Evolutionary conservation across 2,888 invertebrate species (phyloP), one percentile per base, ranked within the genome.

Genomic region (Idaea biselata): DNA sequence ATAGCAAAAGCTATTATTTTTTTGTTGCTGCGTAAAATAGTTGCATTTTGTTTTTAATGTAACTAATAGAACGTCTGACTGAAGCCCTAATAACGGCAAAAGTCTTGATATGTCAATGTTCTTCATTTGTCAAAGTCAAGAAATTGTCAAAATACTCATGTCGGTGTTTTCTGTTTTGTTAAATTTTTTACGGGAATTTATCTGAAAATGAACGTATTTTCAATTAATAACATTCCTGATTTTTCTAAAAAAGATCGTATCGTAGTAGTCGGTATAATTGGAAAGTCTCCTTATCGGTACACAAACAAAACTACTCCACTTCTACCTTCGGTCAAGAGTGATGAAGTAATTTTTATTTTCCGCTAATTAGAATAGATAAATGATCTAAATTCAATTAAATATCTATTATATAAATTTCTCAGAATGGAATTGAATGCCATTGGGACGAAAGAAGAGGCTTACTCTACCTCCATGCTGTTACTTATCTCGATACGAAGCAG

Each of bases 181-280:
- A 17, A 17, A 18, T 56, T 56, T 56, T 6, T 6, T 5, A 8
- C 8, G 1, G n/a, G n/a, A n/a, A n/a, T n/a, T n/a, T n/a, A n/a
- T 31, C 60, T 6, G 59, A 83, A 70, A 68, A 90, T 91, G 87
- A 87, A 84, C 68, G 72, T 77, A 1, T 93, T 93, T 73, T 80
- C 83, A 3, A 81, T 92, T 68, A 78, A 72, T 6, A 84, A 91
- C 68, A 89, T 92, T 60, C 91, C 92, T 0, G 89, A 91, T 56
- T 92, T 92, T 74, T 91, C 91, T 0, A 83, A 87, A 61, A 88
- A 86, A 60, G 93, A 94, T 61, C 94, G 95, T 74, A 94, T 96
- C 53, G 94, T 96, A 7, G 93, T 96, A 1, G 94, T 96, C 11
- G 95, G 96, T 11, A 89, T 96, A 18, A 94, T 96, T 73, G 96